Conservation (phyloP, 2,797 vertebrate species). For the Chanos chanos region DNA sequence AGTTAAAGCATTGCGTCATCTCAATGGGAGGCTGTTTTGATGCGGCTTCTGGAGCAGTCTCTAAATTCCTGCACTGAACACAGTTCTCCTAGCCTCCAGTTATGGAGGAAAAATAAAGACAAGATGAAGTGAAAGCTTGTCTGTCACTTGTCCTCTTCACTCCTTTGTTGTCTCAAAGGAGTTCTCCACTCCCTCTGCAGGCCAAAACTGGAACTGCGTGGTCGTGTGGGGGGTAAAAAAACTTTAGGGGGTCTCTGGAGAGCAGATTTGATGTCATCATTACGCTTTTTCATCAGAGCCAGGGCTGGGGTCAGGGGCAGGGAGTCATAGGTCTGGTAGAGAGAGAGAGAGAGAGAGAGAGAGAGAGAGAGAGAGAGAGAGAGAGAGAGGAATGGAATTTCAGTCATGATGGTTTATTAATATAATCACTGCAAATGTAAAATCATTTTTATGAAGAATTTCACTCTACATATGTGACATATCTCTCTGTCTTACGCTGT, state of each 20-base stretch:
- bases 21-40: no score
- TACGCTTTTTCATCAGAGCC: slow-evolving; percentile 67
- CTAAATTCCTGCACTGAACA: no score
- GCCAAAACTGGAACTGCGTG: slow-evolving; percentile 48
- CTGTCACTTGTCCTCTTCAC: slow-evolving; percentile 27
- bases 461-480: neutral
- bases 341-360: neutral
- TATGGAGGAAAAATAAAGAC: no score
- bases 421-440: neutral
- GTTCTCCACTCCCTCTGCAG: slow-evolving; percentile 48
- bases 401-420: neutral
- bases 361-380: neutral
- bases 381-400: neutral
- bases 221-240: slow-evolving; percentile 46
- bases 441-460: neutral
- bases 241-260: slow-evolving; percentile 39
- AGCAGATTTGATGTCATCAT: slow-evolving; percentile 49
- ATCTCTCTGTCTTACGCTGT: slow-evolving; percentile 50
- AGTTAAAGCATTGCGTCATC: no score
- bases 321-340: slow-evolving; percentile 50
- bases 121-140: no score
- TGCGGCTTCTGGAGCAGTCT: no score
- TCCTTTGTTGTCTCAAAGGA: slow-evolving; percentile 3
- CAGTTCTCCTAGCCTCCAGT: no score
- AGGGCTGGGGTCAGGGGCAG: slow-evolving; percentile 56